These are phyloP conservation scores for Ochotona princeps DNA, from an alignment of 2,113 vertebrate species.

Conservation along the genomic window DNA sequence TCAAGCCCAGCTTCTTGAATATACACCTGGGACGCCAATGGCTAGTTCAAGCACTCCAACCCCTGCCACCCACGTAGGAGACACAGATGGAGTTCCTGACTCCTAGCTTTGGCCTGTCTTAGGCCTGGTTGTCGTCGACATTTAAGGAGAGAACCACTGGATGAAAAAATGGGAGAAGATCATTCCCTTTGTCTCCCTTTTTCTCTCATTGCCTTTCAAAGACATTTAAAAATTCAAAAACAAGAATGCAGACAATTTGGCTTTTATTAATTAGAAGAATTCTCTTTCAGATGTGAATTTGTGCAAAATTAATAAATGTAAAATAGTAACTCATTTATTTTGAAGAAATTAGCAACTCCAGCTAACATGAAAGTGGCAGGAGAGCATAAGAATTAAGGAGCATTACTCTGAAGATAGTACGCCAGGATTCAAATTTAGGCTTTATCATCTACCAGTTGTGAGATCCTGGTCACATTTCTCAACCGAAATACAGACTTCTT, in stretches of 20 bases:
- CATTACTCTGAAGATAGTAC: not conserved
- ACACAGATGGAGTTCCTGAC: too few relatives aligned
- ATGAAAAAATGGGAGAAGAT: too few relatives aligned
- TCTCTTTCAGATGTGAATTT: not conserved
- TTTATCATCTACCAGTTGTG: not conserved
- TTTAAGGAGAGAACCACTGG: too few relatives aligned
- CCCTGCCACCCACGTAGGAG: too few relatives aligned
- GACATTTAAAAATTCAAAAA: not conserved
- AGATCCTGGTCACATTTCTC: not conserved
- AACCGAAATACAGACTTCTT: not conserved
- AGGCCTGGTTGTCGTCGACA: too few relatives aligned
- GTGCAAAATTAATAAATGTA: not conserved
- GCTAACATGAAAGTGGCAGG: not conserved
- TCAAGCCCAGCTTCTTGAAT: too few relatives aligned
- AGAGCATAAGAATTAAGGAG: not conserved
- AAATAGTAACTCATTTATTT: not conserved
- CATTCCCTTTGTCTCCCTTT: too few relatives aligned
- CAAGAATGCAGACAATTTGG: conserved; percentile 6
- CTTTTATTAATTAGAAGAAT: not conserved
- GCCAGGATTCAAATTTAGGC: not conserved
- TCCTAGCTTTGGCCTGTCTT: too few relatives aligned
- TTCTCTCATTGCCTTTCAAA: too few relatives aligned
- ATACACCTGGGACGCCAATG: too few relatives aligned
- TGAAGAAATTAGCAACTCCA: conserved; percentile 16
- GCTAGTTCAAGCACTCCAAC: too few relatives aligned